Evolutionary conservation across 2,797 vertebrate species (phyloP).

Genomic region (Chrosomus eos): DNA sequence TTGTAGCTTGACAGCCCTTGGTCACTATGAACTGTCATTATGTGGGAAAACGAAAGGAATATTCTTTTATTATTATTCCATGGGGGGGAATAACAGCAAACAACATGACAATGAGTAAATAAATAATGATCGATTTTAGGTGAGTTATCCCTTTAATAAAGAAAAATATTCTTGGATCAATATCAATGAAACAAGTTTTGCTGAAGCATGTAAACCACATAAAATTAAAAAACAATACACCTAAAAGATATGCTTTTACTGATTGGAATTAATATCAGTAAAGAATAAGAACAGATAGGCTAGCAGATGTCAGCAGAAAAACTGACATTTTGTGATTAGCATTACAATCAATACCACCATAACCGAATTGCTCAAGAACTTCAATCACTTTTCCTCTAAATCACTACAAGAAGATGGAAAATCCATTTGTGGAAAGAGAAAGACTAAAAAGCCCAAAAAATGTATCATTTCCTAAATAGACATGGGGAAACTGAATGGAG

Average conservation of each 20-base stretch:
- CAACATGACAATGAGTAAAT: neutral
- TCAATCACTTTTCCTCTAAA: neutral
- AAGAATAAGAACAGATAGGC: neutral
- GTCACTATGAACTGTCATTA: neutral
- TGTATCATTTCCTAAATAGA: neutral
- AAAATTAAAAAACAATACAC: neutral
- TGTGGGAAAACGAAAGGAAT: neutral
- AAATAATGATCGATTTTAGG: neutral
- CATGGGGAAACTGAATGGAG: neutral
- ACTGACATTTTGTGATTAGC: neutral
- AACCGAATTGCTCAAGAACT: neutral
- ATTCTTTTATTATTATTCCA: neutral
- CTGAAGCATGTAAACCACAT: neutral
- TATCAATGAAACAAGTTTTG: neutral
- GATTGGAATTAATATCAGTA: neutral
- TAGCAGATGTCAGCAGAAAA: neutral
- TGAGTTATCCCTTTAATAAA: neutral
- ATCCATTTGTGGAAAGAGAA: neutral
- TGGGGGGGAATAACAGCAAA: too few relatives aligned
- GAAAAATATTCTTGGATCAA: neutral
- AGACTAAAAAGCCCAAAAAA: neutral
- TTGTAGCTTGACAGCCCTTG: neutral
- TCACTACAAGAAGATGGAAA: neutral
- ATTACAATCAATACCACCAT: conserved; percentile 1
- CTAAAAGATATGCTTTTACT: neutral